These are phyloP conservation scores for Heliconius cydno DNA, from an alignment of 2,888 invertebrate species.

Conservation along the genomic window DNA sequence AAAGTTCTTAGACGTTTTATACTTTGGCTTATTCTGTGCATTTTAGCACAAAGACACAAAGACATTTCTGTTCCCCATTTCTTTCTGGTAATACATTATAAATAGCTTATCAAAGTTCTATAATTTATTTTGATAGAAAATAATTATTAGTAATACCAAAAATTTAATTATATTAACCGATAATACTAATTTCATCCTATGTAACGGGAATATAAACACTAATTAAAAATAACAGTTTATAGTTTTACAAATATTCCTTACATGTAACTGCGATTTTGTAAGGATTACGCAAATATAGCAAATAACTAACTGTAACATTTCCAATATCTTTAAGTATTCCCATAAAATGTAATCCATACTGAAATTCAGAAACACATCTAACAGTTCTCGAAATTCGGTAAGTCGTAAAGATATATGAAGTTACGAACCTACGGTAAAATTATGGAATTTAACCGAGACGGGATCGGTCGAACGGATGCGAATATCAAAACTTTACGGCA, in stretches of 20 bases:
- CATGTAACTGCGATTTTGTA: not conserved
- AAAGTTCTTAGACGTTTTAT: conserved; percentile 40
- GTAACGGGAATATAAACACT: conserved; percentile 8
- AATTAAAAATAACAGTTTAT: conserved; percentile 6
- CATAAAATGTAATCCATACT: conserved; percentile 30
- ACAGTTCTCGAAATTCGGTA: conserved; percentile 40
- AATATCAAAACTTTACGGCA: conserved; percentile 72
- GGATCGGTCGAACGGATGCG: conserved; percentile 67
- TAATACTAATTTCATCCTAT: conserved; percentile 10
- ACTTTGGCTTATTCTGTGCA: conserved; percentile 25
- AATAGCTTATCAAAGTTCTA: not conserved
- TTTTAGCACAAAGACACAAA: not conserved
- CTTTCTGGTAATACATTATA: not conserved
- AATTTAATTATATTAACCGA: not conserved
- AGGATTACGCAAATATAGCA: not conserved
- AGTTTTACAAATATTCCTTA: conserved; percentile 6
- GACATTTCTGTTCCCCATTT: too few species aligned
- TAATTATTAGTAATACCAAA: not conserved
- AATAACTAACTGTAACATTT: conserved; percentile 20
- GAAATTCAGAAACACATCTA: conserved; percentile 31
- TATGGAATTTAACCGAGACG: conserved; percentile 65
- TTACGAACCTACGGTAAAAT: conserved; percentile 61
- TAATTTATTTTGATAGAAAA: not conserved
- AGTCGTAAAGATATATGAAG: conserved; percentile 51
- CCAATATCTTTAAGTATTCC: conserved; percentile 2